Base-by-base conservation (phyloP, 2,113 vertebrate species). In the Eurypyga helias region DNA sequence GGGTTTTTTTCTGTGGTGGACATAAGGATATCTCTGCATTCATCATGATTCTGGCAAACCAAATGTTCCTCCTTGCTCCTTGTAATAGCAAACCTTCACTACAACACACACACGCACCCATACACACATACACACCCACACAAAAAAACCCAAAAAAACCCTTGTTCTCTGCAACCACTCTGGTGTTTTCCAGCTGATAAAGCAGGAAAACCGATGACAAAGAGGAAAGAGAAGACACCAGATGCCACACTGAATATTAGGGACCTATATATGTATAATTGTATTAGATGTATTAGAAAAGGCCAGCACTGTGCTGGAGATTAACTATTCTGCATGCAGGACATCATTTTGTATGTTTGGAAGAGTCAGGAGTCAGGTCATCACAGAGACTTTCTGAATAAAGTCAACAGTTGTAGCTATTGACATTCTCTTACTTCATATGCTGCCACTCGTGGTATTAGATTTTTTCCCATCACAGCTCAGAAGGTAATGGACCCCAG, bases 401-500 rank as follows among this genome's bases (percentile, higher is more conserved):
- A 66, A 89, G 38, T 66, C n/a, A 82, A 24, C 48, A 85, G 18
- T 36, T 4, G 1, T 13, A 49, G 46, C 28, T 83, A 38, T 54
- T 60, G 57, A 49, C 4, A 2, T 34, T 90, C n/a, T 80, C 21
- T 62, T 66, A 20, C 7, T 93, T 85, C 31, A 48, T 69, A 16
- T 31, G 16, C 29, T 84, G 72, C 38, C 24, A 12, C 34, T 46
- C 5, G 0, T 34, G 25, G 7, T 46, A 17, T 46, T 77, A 55
- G 26, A 9, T 0, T 21, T 72, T 92, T 84, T 45, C 51, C 55
- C 12, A 6, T 62, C 10, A 5, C 54, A 46, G 33, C 28, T 93
- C 51, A 60, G 51, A 17, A 5, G 0, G 0, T 46, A 66, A 73
- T 23, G 16, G 17, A 5, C 15, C 13, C 34, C 34, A 84, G 49